phyloP scores from a whole-genome alignment of 2,888 invertebrate species.

The Heliconius ethilla region DNA sequence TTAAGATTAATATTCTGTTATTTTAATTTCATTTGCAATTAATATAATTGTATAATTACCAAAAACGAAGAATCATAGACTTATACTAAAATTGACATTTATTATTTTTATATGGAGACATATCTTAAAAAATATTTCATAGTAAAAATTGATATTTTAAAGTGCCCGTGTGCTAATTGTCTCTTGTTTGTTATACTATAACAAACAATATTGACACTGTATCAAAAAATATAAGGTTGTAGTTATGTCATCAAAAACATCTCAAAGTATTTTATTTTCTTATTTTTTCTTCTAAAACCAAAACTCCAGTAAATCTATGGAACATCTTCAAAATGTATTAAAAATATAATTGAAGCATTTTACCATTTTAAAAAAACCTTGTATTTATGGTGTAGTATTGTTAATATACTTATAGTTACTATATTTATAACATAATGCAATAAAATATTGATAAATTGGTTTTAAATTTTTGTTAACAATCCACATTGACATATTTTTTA shows the following conservation, averaged over 20 bases:
- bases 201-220: background rate
- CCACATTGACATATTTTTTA: background rate
- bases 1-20: background rate
- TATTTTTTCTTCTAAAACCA: too few species aligned
- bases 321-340: background rate
- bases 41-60: background rate
- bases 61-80: background rate
- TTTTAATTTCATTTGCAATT: background rate
- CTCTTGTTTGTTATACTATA: background rate
- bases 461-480: background rate
- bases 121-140: background rate
- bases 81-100: background rate
- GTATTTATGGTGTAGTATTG: background rate
- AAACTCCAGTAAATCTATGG: too few species aligned
- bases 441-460: background rate
- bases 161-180: background rate
- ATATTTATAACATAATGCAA: background rate
- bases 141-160: background rate
- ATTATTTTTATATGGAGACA: background rate
- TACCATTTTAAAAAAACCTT: background rate
- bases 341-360: background rate
- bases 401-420: background rate
- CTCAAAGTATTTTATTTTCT: background rate
- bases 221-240: background rate
- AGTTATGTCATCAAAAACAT: background rate